Evolutionary conservation across 2,888 invertebrate genomes (phyloP), one percentile per base, ranked within the genome.

Genomic region (Chesias legatella): DNA sequence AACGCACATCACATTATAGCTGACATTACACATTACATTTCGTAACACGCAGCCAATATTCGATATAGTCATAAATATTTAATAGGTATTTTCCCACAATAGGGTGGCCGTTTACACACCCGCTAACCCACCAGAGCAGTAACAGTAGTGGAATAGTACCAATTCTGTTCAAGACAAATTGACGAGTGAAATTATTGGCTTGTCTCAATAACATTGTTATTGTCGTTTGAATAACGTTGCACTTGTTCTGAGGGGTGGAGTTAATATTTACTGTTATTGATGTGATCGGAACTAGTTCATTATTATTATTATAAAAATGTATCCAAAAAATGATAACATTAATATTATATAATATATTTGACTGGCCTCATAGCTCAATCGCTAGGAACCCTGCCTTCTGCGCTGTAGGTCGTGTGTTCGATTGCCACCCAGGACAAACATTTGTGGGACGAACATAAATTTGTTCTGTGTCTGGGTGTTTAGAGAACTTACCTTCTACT

Each of bases 81-180:
- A 83, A 85, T 79, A 79, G 79, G 78, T 69, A 79, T 84, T 77
- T 86, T 86, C 83, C 82, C 85, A 85, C 84, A 85, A 85, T 81
- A 76, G 84, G 82, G 83, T 79, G 76, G 81, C 79, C 67, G 79
- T 84, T 84, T n/a, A n/a, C 77, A 71, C 83, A 84, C 82, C 81
- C 73, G 75, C 65, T 73, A 80, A 76, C 79, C 79, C 83, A 77
- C 82, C 56, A 69, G 80, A 72, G 84, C 62, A 53, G 74, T 82
- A 79, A 81, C 75, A 68, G 65, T 72, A 71, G 85, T 77, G 75
- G 67, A 79, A 83, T 68, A 61, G 67, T 71, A 81, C 84, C 71
- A 80, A 79, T 76, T 69, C 63, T 58, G 68, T 17, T 48, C 56
- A 60, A 62, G 64, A 74, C 74, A 67, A 60, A 68, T 75, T 74